These are phyloP conservation scores for Autographa gamma DNA, from an alignment of 2,888 invertebrate species.

Conservation along the genomic window DNA sequence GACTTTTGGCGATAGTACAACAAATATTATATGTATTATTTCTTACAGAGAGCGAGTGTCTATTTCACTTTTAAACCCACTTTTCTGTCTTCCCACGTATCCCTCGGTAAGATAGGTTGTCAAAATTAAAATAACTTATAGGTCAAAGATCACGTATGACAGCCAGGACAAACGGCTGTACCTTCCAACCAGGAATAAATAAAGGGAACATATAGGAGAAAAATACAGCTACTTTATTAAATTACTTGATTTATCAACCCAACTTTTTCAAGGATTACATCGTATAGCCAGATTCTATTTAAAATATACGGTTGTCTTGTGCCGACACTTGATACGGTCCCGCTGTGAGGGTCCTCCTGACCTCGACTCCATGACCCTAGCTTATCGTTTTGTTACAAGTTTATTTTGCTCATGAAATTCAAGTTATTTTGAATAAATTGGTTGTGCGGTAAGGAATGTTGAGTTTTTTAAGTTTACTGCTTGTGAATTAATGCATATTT, in stretches of 20 bases:
- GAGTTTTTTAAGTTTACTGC: too few species aligned
- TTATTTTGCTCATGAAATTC: constrained; percentile 36
- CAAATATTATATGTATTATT: too few species aligned
- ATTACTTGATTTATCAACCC: background rate
- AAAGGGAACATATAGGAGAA: background rate
- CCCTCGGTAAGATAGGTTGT: too few species aligned
- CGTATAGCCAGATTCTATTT: constrained; percentile 17
- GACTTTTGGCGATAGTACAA: too few species aligned
- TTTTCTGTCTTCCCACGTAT: too few species aligned
- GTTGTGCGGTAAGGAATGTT: constrained; percentile 7
- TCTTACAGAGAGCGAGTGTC: too few species aligned
- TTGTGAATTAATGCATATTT: too few species aligned
- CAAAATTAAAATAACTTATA: too few species aligned
- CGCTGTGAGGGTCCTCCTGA: constrained; percentile 48
- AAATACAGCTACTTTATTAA: background rate
- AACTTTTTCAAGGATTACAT: constrained; percentile 15
- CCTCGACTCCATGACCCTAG: constrained; percentile 46
- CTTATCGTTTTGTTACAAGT: constrained; percentile 29
- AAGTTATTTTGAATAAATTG: constrained; percentile 22
- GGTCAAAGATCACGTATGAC: too few species aligned
- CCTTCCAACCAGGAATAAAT: too few species aligned
- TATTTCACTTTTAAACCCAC: too few species aligned
- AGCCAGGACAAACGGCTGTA: too few species aligned
- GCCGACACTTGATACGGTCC: constrained; percentile 46
- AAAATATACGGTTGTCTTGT: constrained; percentile 24